phyloP scores from a whole-genome alignment of 2,888 invertebrate genomes.

The Podotricha telesiphe region DNA sequence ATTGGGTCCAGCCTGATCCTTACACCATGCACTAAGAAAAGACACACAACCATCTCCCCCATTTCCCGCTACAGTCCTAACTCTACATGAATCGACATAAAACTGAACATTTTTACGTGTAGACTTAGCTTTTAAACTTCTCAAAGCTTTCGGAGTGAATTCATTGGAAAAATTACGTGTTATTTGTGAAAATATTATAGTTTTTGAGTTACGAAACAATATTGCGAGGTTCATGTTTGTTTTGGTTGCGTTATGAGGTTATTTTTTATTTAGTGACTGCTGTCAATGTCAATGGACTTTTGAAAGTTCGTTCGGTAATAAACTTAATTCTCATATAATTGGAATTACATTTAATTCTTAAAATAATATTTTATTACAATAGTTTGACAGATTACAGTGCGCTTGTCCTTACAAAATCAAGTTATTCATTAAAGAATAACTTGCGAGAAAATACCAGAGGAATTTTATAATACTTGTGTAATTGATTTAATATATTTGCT shows the following conservation, averaged over 20 bases:
- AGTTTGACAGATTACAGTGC: too few species aligned
- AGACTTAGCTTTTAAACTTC: conserved; percentile 73
- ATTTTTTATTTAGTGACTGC: neutral
- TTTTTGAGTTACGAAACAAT: conserved; percentile 40
- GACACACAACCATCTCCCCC: conserved; percentile 97
- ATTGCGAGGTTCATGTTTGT: conserved; percentile 43
- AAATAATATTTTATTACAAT: too few species aligned
- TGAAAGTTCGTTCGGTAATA: too few species aligned
- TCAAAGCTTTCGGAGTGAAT: conserved; percentile 63
- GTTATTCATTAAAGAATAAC: too few species aligned
- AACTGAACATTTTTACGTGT: conserved; percentile 72
- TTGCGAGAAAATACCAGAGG: too few species aligned
- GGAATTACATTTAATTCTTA: too few species aligned
- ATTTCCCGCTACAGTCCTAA: conserved; percentile 90
- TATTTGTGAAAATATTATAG: conserved; percentile 36
- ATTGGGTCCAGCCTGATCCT: conserved; percentile 96
- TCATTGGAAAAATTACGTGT: conserved; percentile 57
- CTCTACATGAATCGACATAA: conserved; percentile 88
- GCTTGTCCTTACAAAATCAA: too few species aligned
- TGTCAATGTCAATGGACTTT: conserved; percentile 1
- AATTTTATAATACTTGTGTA: too few species aligned
- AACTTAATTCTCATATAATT: too few species aligned
- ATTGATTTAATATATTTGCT: too few species aligned
- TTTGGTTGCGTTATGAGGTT: neutral
- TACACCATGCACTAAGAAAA: conserved; percentile 91